These are phyloP conservation scores for Mantis religiosa DNA, from an alignment of 2,888 invertebrate species.

Conservation along the genomic window DNA sequence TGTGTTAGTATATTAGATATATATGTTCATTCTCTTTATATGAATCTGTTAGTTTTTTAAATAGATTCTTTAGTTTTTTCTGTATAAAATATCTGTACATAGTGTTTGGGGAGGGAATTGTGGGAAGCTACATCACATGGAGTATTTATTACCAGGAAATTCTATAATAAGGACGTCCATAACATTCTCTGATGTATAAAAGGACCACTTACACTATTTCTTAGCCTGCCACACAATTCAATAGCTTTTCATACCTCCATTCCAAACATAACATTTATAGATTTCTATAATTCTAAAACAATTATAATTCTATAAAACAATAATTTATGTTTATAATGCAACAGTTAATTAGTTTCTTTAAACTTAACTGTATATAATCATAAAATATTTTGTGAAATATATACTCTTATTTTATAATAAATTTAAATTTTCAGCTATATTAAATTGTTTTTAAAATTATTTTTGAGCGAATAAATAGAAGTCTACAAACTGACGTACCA, in stretches of 20 bases:
- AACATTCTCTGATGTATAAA: background rate
- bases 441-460: background rate
- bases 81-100: constrained; percentile 23
- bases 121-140: constrained; percentile 5
- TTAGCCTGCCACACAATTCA: background rate
- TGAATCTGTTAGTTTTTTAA: constrained; percentile 13
- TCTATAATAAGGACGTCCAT: background rate
- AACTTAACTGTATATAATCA: background rate
- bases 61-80: constrained; percentile 8
- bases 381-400: background rate
- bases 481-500: background rate
- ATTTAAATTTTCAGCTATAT: background rate
- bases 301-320: background rate
- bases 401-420: background rate
- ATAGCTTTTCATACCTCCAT: background rate
- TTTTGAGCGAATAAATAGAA: background rate
- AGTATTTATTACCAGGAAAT: background rate
- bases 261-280: constrained; percentile 3
- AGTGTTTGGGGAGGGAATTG: constrained; percentile 15
- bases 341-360: background rate
- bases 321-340: background rate
- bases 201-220: background rate
- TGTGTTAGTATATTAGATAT: constrained; percentile 12
- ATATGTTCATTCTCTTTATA: constrained; percentile 13
- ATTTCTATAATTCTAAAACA: background rate